Conservation (phyloP, 2,888 invertebrate species). For the Dryobotodes eremita region DNA sequence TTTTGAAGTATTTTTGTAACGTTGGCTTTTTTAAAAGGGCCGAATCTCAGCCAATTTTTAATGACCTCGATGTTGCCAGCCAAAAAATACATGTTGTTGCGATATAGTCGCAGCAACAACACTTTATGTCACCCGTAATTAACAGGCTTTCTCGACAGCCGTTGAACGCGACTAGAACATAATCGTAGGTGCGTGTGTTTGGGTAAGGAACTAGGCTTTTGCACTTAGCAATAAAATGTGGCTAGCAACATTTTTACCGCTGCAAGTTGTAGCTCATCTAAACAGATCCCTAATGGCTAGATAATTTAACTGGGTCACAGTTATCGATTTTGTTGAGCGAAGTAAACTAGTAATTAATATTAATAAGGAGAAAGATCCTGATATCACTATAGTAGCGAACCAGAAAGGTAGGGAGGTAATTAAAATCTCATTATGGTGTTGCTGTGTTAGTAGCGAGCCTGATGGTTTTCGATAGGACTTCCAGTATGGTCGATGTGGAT, state of each 20-base stretch:
- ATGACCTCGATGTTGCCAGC: too few relatives aligned
- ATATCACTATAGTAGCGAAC: conserved; percentile 38
- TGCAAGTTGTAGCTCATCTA: not conserved
- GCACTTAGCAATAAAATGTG: not conserved
- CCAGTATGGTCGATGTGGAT: conserved; percentile 21
- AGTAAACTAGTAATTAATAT: conserved; percentile 64
- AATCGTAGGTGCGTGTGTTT: too few relatives aligned
- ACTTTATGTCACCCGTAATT: too few relatives aligned
- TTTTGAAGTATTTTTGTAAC: not conserved
- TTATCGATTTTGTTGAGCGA: conserved; percentile 50
- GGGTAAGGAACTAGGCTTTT: too few relatives aligned
- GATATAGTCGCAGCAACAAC: too few relatives aligned
- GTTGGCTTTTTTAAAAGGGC: too few relatives aligned
- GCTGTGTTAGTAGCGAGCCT: conserved; percentile 35
- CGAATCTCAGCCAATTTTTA: too few relatives aligned
- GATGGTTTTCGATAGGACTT: conserved; percentile 42
- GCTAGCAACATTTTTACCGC: not conserved
- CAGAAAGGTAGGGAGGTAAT: conserved; percentile 66
- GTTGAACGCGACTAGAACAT: not conserved
- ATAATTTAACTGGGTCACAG: conserved; percentile 47
- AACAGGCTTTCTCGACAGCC: too few relatives aligned
- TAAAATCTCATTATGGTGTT: conserved; percentile 71
- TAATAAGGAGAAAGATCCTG: conserved; percentile 57
- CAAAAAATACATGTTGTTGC: too few relatives aligned
- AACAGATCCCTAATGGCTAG: conserved; percentile 29